phyloP scores from a whole-genome alignment of 2,797 vertebrate genomes.

The Varecia variegata region DNA sequence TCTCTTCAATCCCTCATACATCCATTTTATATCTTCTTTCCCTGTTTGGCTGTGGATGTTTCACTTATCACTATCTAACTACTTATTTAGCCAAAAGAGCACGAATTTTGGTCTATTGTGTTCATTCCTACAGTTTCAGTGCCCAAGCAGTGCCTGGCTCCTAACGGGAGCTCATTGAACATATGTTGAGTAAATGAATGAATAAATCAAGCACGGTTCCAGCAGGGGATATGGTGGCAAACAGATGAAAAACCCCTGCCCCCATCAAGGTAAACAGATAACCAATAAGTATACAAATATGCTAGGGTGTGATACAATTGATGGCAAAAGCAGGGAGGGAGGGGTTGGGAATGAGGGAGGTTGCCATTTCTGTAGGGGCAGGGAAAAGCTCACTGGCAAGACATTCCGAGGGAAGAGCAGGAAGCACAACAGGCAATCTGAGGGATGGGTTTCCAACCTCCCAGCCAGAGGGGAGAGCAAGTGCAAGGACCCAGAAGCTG shows the following conservation, averaged over 20 bases:
- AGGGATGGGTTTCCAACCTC: not conserved
- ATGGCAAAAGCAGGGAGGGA: not conserved
- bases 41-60: not conserved
- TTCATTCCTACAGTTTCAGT: not conserved
- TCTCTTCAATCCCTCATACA: not conserved
- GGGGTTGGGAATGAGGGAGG: not conserved
- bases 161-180: not conserved
- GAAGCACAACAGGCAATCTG: rapidly evolving
- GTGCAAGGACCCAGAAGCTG: not conserved
- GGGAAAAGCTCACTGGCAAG: not conserved
- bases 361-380: not conserved
- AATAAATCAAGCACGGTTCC: not conserved
- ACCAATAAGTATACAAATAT: not conserved
- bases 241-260: not conserved
- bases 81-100: not conserved
- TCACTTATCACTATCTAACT: not conserved
- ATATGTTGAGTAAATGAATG: not conserved
- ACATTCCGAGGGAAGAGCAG: not conserved
- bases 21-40: not conserved
- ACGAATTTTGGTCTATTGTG: not conserved
- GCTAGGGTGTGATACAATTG: not conserved
- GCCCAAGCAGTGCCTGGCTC: not conserved
- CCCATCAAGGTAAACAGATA: not conserved
- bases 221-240: not conserved
- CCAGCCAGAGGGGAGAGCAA: not conserved